phyloP scores from a whole-genome alignment of 2,113 vertebrate species.

The Opisthocomus hoazin region DNA sequence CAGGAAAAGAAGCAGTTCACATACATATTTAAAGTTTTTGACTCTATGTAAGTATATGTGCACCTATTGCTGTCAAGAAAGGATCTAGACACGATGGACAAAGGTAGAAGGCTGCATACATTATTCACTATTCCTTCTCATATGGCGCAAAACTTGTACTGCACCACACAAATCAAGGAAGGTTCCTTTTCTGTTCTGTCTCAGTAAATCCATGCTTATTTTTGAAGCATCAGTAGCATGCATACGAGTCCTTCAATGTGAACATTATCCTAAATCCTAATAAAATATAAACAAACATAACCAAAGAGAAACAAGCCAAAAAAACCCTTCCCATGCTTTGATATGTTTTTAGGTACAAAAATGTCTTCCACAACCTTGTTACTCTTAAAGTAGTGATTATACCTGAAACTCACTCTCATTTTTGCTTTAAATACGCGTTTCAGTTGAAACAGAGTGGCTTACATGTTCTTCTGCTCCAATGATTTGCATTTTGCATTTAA shows the following conservation, averaged over 20 bases:
- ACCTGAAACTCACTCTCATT: neutral
- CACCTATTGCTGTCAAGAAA: neutral
- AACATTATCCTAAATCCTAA: neutral
- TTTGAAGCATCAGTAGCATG: neutral
- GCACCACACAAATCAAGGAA: neutral
- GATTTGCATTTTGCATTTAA: neutral
- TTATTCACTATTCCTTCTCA: neutral
- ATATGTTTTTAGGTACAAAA: neutral
- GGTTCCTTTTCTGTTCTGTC: neutral
- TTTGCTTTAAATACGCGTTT: neutral
- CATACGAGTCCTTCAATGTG: neutral
- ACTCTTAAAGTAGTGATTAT: neutral
- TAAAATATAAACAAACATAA: neutral
- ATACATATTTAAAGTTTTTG: neutral
- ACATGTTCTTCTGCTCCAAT: neutral
- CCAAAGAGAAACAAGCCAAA: neutral
- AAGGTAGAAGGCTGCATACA: neutral
- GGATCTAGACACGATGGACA: neutral
- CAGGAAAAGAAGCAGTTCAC: neutral
- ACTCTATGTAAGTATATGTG: too few relatives aligned
- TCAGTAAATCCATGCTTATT: neutral
- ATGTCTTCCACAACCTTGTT: accelerated
- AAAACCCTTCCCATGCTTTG: accelerated
- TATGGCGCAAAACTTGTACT: neutral
- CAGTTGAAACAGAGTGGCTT: neutral